Conservation (phyloP, 2,113 vertebrate species). For the Poeciliopsis prolifica region DNA sequence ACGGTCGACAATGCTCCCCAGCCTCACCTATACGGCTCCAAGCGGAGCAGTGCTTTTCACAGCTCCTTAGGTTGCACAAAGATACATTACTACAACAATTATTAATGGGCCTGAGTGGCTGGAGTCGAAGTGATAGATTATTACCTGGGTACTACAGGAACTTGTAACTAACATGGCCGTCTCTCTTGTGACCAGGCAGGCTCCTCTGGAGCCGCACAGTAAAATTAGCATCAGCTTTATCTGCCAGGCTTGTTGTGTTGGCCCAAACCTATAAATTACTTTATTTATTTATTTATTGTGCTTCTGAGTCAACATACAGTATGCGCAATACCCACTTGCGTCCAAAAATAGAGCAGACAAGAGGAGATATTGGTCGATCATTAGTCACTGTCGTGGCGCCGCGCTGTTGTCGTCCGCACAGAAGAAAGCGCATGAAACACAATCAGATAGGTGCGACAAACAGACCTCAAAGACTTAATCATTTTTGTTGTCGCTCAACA, state of each 20-base stretch:
- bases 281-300: no score
- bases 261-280: background rate
- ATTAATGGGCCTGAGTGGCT: conserved; percentile 22
- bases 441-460: background rate
- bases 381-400: background rate
- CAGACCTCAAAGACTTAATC: background rate
- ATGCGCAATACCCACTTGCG: background rate
- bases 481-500: background rate
- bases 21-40: no score
- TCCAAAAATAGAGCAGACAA: background rate
- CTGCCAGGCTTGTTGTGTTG: background rate
- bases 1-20: no score
- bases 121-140: conserved; percentile 23
- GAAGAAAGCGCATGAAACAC: background rate
- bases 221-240: background rate
- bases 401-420: background rate
- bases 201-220: background rate
- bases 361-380: background rate
- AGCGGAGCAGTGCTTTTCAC: no score
- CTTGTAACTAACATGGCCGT: conserved; percentile 23
- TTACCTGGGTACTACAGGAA: background rate
- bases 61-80: background rate
- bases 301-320: background rate
- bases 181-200: background rate
- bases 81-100: conserved; percentile 30